Evolutionary conservation across 1,140 invertebrate species (phyloP), one percentile per base, ranked within the genome.

Genomic region (Zophobas atratus): DNA sequence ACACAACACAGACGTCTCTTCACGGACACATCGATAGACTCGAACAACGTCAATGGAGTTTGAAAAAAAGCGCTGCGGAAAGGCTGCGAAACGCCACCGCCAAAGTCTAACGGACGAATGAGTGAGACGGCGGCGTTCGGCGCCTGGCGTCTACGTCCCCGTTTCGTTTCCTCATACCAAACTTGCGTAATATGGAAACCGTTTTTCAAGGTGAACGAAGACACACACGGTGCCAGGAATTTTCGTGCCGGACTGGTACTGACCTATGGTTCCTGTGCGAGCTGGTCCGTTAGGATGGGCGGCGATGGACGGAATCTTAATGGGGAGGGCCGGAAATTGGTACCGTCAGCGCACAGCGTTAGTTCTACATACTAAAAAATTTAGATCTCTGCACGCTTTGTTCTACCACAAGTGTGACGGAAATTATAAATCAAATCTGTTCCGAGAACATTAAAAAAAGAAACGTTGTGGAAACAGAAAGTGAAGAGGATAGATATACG

Each of bases 111-210:
- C 74, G 63, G 79, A 46, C 43, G 73, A 80, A 63, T 80, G 79
- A 71, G 70, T 74, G 49, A 74, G 70, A 70, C 39, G 48, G 70
- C 34, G 38, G 51, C 63, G 75, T 51, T 70, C 72, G 79, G 75
- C 79, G 76, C 79, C 72, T 71, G 71, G 79, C 78, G 78, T 80
- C 75, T 71, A 67, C 79, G 73, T 78, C 76, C 57, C 60, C 60
- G 39, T 67, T 38, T 67, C 60, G n/a, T 67, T 43, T 46, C 60
- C 39, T 67, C 60, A 32, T 67, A 67, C 60, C 60, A 38, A 67
- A 67, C 60, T 67, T 67, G 60, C 60, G 60, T 67, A 67, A 67
- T 67, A 32, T 67, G 60, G 39, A 67, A 67, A 67, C 39, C n/a
- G 60, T 67, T 67, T 67, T 67, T 33, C 60, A 67, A 67, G 60